Percentiles rank a stretch among this genome's conserved stretches.
Evolutionary conservation across 1,140 invertebrate species (phyloP).

Genomic region (Oryctes rhinoceros): DNA sequence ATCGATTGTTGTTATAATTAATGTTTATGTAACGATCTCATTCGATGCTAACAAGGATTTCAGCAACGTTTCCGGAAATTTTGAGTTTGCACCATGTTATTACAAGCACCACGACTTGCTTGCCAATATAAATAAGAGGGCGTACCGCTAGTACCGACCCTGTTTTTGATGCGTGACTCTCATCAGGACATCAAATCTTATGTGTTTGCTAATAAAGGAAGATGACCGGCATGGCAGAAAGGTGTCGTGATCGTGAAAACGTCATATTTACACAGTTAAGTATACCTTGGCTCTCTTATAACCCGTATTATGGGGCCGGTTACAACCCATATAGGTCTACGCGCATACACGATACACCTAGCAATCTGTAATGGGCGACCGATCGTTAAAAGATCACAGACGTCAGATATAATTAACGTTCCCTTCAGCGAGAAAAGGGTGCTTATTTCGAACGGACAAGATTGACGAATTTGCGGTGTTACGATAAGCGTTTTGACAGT

Average conservation of each 20-base stretch:
- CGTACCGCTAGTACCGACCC: neutral
- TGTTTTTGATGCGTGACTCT: neutral
- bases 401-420: neutral
- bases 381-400: neutral
- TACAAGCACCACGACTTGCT: too few species aligned
- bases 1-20: too few species aligned
- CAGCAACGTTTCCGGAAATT: too few species aligned
- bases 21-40: too few species aligned
- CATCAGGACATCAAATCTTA: slow-evolving; percentile 2
- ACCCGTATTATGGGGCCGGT: neutral
- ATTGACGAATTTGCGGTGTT: neutral
- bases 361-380: too few species aligned
- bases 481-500: neutral
- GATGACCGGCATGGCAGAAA: neutral
- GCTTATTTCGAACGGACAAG: neutral
- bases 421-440: neutral
- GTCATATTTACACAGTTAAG: slow-evolving; percentile 15
- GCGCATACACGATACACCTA: neutral
- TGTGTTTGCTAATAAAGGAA: slow-evolving; percentile 15
- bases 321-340: neutral
- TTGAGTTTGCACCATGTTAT: too few species aligned
- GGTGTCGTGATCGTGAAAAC: slow-evolving; percentile 4
- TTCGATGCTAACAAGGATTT: too few species aligned
- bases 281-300: neutral
- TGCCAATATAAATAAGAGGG: too few species aligned